phyloP scores from a whole-genome alignment of 2,113 vertebrate genomes.

The Salvelinus fontinalis region DNA sequence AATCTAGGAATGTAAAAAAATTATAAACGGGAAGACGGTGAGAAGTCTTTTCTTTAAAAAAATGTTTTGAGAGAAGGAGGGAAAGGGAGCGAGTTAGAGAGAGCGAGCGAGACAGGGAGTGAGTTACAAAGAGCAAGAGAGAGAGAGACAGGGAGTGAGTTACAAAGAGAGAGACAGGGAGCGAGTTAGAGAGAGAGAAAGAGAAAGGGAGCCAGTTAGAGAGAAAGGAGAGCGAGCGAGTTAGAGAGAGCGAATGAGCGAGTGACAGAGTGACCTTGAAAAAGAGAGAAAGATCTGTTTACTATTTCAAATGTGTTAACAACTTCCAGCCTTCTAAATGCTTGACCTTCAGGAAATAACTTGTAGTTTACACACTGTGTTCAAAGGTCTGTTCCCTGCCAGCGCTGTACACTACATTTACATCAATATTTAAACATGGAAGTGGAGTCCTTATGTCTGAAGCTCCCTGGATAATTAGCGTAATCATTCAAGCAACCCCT shows the following conservation, averaged over 20 bases:
- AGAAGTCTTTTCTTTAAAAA: no score
- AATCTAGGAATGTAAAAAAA: no score
- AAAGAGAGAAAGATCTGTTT: conserved; percentile 23
- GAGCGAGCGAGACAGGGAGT: neutral
- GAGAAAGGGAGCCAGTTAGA: neutral
- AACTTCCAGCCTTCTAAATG: conserved; percentile 38
- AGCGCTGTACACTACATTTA: conserved; percentile 13
- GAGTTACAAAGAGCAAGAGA: fast-evolving
- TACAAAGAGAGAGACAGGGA: neutral
- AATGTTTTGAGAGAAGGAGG: neutral
- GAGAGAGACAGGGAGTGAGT: neutral
- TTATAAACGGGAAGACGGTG: neutral
- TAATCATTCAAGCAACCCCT: conserved; percentile 7
- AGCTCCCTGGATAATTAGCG: conserved; percentile 16
- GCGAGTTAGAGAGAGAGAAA: fast-evolving
- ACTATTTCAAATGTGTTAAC: conserved; percentile 46
- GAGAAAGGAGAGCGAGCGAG: no score
- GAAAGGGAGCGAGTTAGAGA: neutral
- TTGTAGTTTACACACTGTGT: conserved; percentile 28
- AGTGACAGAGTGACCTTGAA: fast-evolving
- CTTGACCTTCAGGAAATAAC: conserved; percentile 40
- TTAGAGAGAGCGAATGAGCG: no score
- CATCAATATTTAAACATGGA: conserved; percentile 36
- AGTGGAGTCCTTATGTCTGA: conserved; percentile 11
- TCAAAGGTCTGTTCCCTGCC: conserved; percentile 27